Conservation (phyloP, 2,113 vertebrate species). For the Dunckerocampus dactyliophorus region DNA sequence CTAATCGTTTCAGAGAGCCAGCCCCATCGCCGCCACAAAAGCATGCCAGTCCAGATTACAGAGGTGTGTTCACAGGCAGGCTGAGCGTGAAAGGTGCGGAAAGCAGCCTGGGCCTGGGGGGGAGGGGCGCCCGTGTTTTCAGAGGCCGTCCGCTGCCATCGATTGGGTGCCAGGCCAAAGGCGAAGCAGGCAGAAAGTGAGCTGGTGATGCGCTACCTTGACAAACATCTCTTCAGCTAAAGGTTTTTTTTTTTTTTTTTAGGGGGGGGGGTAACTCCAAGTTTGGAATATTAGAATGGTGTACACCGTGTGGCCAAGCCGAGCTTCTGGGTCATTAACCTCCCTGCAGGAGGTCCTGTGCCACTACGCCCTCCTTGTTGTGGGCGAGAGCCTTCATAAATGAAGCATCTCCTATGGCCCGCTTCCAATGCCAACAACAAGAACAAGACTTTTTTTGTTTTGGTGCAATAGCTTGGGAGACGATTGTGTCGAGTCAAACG, state of each 20-base stretch:
- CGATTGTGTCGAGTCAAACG: constrained; percentile 39
- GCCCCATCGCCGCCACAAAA: constrained; percentile 51
- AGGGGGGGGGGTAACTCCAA: too few species aligned
- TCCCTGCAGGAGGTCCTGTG: constrained; percentile 16
- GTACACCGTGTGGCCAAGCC: constrained; percentile 4
- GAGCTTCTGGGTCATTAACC: constrained; percentile 19
- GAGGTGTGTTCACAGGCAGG: constrained; percentile 45
- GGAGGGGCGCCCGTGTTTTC: constrained; percentile 20
- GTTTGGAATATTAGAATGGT: constrained; percentile 41
- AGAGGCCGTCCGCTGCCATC: constrained; percentile 34
- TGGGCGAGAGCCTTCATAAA: constrained; percentile 20
- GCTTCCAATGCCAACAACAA: background rate
- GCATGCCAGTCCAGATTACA: constrained; percentile 67
- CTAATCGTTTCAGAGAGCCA: constrained; percentile 69
- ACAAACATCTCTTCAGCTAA: constrained; percentile 47
- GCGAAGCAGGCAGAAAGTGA: constrained; percentile 38
- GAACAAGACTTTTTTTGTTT: constrained; percentile 11
- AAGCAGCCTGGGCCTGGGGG: constrained; percentile 33
- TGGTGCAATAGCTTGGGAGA: constrained; percentile 36
- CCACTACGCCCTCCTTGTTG: constrained; percentile 1
- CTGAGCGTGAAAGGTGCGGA: constrained; percentile 49
- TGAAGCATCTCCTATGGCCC: constrained; percentile 5
- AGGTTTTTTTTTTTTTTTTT: constrained; percentile 24
- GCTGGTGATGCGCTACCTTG: constrained; percentile 26
- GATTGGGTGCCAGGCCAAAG: constrained; percentile 55